phyloP scores from a whole-genome alignment of 1,140 invertebrate genomes.

The Sycophila sp. region DNA sequence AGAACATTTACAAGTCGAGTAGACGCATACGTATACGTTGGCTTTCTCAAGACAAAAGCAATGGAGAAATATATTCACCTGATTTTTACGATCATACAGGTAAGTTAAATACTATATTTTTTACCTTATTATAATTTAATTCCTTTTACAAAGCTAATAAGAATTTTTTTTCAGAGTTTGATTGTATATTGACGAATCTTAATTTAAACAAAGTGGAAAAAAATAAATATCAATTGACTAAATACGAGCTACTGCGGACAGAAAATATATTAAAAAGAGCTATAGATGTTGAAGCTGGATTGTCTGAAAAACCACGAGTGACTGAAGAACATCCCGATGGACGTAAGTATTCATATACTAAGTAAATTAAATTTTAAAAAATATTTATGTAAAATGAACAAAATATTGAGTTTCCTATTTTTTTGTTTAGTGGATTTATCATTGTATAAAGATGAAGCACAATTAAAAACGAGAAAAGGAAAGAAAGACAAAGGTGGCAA shows the following conservation, averaged over 20 bases:
- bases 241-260: slow-evolving; percentile 79
- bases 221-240: slow-evolving; percentile 77
- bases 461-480: slow-evolving; percentile 73
- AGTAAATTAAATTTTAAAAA: neutral
- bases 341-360: slow-evolving; percentile 69
- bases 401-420: neutral
- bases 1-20: slow-evolving; percentile 88
- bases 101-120: slow-evolving; percentile 53
- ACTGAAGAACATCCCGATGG: slow-evolving; percentile 89
- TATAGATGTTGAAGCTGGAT: slow-evolving; percentile 82
- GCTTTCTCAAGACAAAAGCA: slow-evolving; percentile 80
- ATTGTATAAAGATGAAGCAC: slow-evolving; percentile 81
- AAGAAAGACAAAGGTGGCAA: slow-evolving; percentile 37
- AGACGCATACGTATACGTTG: slow-evolving; percentile 88
- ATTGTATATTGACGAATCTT: slow-evolving; percentile 88
- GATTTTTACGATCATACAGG: slow-evolving; percentile 91
- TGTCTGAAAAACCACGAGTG: slow-evolving; percentile 71
- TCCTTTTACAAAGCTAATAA: neutral
- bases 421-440: slow-evolving; percentile 77
- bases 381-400: neutral
- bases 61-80: slow-evolving; percentile 82
- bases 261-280: slow-evolving; percentile 87
- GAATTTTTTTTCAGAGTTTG: slow-evolving; percentile 75
- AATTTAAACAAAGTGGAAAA: slow-evolving; percentile 79
- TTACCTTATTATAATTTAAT: neutral